These are phyloP conservation scores for Tribolium madens DNA, from an alignment of 1,140 invertebrate species.

Conservation along the genomic window DNA sequence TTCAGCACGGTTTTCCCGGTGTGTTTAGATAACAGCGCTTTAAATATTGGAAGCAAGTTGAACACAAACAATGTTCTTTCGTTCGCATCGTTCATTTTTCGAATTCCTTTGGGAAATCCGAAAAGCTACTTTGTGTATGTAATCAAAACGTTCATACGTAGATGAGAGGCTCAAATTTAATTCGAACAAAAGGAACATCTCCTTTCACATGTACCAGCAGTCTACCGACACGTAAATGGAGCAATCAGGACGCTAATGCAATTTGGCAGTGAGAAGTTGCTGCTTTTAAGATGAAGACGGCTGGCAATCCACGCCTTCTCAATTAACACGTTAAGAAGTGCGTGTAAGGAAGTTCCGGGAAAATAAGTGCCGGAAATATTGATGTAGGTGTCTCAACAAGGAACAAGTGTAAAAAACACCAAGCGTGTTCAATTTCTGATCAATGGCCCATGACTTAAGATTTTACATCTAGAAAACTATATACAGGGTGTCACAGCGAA, in stretches of 20 bases:
- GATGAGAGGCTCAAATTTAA: slow-evolving; percentile 32
- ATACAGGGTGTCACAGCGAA: too few relatives aligned
- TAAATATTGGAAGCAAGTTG: slow-evolving; percentile 1
- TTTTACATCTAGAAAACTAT: too few relatives aligned
- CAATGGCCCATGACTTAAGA: too few relatives aligned
- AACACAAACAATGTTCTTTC: background rate
- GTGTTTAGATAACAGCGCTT: slow-evolving; percentile 8
- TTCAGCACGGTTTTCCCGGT: slow-evolving; percentile 13
- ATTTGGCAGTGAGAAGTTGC: slow-evolving; percentile 36
- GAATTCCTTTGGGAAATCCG: slow-evolving; percentile 8
- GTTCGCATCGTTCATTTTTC: slow-evolving; percentile 1
- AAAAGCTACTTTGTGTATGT: slow-evolving; percentile 22
- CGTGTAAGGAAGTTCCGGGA: background rate
- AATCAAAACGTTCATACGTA: slow-evolving; percentile 34
- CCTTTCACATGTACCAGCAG: slow-evolving; percentile 26
- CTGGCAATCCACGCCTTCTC: slow-evolving; percentile 12
- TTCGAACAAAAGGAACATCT: slow-evolving; percentile 22
- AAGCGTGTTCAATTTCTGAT: too few relatives aligned
- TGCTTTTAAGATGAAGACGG: slow-evolving; percentile 10
- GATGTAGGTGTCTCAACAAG: too few relatives aligned
- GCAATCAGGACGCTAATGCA: slow-evolving; percentile 27
- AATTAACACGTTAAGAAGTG: slow-evolving; percentile 29
- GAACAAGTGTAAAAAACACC: too few relatives aligned
- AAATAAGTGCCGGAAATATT: background rate
- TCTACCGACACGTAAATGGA: slow-evolving; percentile 29